Percentiles rank a stretch among this genome's conserved stretches.
These are phyloP conservation scores for Dinoponera quadriceps DNA, from an alignment of 1,140 invertebrate genomes.

Conservation along the genomic window DNA sequence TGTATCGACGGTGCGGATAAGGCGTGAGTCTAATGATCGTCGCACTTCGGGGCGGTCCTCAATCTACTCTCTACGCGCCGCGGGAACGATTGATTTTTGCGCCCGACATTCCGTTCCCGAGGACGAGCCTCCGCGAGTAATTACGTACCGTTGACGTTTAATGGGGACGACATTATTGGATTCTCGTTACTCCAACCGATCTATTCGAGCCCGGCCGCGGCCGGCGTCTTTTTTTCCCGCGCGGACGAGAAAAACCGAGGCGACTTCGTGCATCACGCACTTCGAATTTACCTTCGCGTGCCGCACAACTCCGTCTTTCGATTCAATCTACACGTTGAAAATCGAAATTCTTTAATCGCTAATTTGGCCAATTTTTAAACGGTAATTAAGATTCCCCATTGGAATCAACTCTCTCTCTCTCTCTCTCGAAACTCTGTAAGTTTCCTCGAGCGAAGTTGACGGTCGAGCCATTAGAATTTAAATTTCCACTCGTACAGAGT, in stretches of 20 bases:
- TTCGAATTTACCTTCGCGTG: too few species aligned
- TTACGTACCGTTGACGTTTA: slow-evolving; percentile 52
- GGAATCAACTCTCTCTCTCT: too few species aligned
- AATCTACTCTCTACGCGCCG: slow-evolving; percentile 28
- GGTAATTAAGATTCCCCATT: too few species aligned
- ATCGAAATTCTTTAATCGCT: too few species aligned
- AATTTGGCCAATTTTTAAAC: too few species aligned
- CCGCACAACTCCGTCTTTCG: too few species aligned
- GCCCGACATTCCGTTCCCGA: too few species aligned
- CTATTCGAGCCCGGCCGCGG: slow-evolving; percentile 26
- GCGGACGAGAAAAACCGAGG: slow-evolving; percentile 2
- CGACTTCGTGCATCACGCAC: neutral
- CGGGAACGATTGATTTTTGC: slow-evolving; percentile 47
- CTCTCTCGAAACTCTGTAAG: too few species aligned
- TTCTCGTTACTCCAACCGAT: slow-evolving; percentile 51
- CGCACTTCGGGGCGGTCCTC: slow-evolving; percentile 15
- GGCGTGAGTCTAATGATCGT: neutral
- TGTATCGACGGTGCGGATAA: slow-evolving; percentile 22
- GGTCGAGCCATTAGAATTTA: too few species aligned
- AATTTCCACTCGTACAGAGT: too few species aligned
- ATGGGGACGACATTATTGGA: slow-evolving; percentile 60
- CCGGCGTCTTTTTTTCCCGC: slow-evolving; percentile 4
- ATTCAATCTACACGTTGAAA: too few species aligned
- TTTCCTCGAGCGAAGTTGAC: too few species aligned
- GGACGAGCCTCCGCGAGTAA: slow-evolving; percentile 41